These are phyloP conservation scores for Vulpes vulpes DNA, from an alignment of 2,113 vertebrate species.

Conservation along the genomic window DNA sequence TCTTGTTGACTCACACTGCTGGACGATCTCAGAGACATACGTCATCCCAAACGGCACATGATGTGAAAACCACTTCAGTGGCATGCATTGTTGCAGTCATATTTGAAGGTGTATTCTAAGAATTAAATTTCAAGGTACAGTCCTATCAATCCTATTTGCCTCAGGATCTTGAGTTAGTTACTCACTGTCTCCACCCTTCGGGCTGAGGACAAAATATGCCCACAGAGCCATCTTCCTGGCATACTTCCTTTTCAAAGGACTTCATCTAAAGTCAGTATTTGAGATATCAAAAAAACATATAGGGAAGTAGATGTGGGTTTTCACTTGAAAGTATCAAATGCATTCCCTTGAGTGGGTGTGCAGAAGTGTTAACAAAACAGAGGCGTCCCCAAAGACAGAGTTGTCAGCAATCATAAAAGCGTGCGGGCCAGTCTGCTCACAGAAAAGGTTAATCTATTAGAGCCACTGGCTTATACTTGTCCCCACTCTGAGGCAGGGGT, in stretches of 20 bases:
- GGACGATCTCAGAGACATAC: not conserved
- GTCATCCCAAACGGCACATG: not conserved
- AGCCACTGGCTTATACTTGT: not conserved
- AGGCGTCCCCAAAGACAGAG: not conserved
- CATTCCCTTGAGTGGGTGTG: not conserved
- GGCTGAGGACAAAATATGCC: not conserved
- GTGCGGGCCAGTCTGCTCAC: not conserved
- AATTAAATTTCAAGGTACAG: not conserved
- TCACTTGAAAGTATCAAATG: not conserved
- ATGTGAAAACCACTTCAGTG: not conserved
- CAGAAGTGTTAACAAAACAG: not conserved
- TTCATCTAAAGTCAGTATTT: not conserved
- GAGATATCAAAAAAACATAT: not conserved
- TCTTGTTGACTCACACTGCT: not conserved
- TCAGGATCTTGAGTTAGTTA: not conserved
- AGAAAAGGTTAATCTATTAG: not conserved
- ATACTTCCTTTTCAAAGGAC: slow-evolving; percentile 30
- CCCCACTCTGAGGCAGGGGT: not conserved
- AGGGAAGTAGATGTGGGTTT: not conserved
- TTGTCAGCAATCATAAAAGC: not conserved
- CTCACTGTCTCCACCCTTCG: not conserved
- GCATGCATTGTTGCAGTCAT: not conserved
- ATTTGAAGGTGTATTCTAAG: not conserved
- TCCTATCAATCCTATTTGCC: not conserved
- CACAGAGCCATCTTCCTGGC: not conserved